Evolutionary conservation across 2,113 vertebrate species (phyloP), one percentile per base, ranked within the genome.

Genomic region (Phainopepla nitens): DNA sequence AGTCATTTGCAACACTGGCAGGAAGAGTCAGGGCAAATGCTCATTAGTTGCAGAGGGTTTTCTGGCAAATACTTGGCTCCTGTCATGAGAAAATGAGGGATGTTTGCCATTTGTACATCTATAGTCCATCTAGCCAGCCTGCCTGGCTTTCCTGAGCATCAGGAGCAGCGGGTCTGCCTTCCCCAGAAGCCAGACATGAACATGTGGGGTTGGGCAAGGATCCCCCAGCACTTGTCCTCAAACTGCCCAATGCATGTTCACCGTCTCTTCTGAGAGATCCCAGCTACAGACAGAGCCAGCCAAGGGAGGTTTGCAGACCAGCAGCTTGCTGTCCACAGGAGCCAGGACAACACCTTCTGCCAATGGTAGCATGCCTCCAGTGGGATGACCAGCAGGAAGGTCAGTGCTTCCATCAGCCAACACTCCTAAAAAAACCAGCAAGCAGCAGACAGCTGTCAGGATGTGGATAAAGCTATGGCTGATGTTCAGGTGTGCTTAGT

Each of bases 311-410:
- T 50, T 70, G 41, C 42, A 73, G 0, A 21, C 28, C 58, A 65
- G n/a, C 14, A 56, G 14, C 19, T 81, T 1, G 3, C 53, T 69
- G 12, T 7, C 41, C 6, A 1, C 41, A 14, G n/a, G 0, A 41
- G 17, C 12, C 21, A 45, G 66, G 62, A 51, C 53, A 76, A 7
- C 4, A n/a, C 11, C 50, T 73, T 47, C 64, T 83, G 28, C 28
- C 2, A 0, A n/a, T 21, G 39, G 17, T 1, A 22, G 31, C 28
- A 11, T 21, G 25, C 7, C 15, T 50, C 27, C 44, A 21, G 3
- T 13, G 33, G 57, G 33, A 60, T 57, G 41, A 28, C 6, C 2
- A 0, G n/a, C 23, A 68, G 41, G 41, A 27, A 51, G 36, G 27
- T 19, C 77, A 56, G 22, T 7, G 24, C 18, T 71, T 41, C n/a